These are phyloP conservation scores for Neostethus bicornis DNA, from an alignment of 2,797 vertebrate genomes.

Conservation along the genomic window DNA sequence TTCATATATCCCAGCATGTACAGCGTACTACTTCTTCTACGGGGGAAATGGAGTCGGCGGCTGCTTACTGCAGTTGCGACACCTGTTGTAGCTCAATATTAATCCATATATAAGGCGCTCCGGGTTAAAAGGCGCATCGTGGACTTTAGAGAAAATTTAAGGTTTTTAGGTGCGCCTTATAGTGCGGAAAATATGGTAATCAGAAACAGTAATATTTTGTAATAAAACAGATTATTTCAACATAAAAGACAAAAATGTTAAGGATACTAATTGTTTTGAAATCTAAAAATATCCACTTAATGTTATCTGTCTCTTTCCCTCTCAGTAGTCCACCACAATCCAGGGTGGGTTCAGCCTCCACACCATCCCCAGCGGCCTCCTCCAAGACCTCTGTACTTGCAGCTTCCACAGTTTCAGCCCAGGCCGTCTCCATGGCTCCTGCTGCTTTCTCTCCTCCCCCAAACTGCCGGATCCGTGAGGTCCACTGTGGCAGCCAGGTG, in stretches of 20 bases:
- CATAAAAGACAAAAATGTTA: background rate
- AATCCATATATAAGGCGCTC: too few species aligned
- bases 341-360: slow-evolving; percentile 58
- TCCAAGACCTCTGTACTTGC: slow-evolving; percentile 48
- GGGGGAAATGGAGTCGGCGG: too few species aligned
- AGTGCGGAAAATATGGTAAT: background rate
- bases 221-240: background rate
- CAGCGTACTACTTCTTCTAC: too few species aligned
- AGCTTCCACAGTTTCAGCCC: slow-evolving; percentile 56
- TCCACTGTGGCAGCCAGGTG: slow-evolving; percentile 84
- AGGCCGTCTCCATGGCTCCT: slow-evolving; percentile 50
- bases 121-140: too few species aligned
- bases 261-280: background rate
- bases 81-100: too few species aligned
- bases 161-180: too few species aligned
- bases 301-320: slow-evolving; percentile 16
- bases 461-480: slow-evolving; percentile 84
- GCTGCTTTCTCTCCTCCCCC: slow-evolving; percentile 77
- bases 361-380: slow-evolving; percentile 44
- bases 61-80: too few species aligned
- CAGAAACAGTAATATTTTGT: background rate
- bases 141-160: too few species aligned
- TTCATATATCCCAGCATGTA: too few species aligned
- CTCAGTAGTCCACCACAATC: slow-evolving; percentile 53
- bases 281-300: background rate